These are phyloP conservation scores for Torymus texanus DNA, from an alignment of 2,888 invertebrate genomes.

Conservation along the genomic window DNA sequence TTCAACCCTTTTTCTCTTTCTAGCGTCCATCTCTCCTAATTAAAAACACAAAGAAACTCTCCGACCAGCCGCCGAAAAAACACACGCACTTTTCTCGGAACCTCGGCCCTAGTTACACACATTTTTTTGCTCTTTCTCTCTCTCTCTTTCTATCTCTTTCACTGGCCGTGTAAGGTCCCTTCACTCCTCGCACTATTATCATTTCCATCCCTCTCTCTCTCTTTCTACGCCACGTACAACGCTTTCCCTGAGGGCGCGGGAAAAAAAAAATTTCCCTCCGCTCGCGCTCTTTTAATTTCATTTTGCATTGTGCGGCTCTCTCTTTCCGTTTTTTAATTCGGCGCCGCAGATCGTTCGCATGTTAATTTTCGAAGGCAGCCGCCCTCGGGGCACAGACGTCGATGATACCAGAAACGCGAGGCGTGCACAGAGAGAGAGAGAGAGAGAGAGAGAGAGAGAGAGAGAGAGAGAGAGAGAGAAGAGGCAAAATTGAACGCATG, in stretches of 20 bases:
- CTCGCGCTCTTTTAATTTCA: constrained; percentile 44
- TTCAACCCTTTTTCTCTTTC: no score
- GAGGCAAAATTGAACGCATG: constrained; percentile 20
- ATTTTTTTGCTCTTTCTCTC: no score
- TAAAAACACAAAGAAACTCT: background rate
- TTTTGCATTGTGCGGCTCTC: constrained; percentile 35
- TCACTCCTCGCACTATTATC: no score
- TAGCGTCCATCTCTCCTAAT: no score
- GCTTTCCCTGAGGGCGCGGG: background rate
- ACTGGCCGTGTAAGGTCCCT: no score
- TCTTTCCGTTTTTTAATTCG: constrained; percentile 65
- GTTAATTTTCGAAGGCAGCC: constrained; percentile 71
- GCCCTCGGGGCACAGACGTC: constrained; percentile 70
- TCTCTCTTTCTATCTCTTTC: no score
- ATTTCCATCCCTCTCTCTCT: no score
- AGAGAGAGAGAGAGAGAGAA: background rate
- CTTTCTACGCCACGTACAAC: no score
- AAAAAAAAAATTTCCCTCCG: constrained; percentile 27
- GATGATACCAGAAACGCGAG: constrained; percentile 63
- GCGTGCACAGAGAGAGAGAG: constrained; percentile 3
- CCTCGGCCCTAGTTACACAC: background rate
- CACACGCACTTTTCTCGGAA: background rate
- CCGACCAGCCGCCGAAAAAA: background rate
- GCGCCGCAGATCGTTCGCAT: constrained; percentile 66
- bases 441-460: constrained; percentile 7